A percentile compares a stretch with the other conserved stretches of the same genome.
Evolutionary conservation across 2,797 vertebrate species (phyloP).

Genomic region (Danio kyathit): DNA sequence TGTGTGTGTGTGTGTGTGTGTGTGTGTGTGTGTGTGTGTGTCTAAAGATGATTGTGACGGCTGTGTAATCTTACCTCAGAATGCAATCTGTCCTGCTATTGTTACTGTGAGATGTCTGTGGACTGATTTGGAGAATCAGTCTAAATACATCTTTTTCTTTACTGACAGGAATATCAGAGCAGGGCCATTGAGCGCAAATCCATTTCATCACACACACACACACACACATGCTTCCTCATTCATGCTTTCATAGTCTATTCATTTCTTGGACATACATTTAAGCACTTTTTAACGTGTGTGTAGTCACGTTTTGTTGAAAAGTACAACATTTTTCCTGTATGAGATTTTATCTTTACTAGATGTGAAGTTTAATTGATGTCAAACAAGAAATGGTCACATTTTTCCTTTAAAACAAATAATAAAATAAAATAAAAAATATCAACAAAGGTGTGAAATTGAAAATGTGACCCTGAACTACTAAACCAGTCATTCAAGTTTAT

Average conservation of each 20-base stretch:
- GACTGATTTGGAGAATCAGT: background rate
- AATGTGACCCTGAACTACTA: too few relatives aligned
- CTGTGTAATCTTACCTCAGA: constrained; percentile 5
- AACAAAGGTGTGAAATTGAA: too few relatives aligned
- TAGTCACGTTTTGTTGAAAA: too few relatives aligned
- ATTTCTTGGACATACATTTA: background rate
- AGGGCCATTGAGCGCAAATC: background rate
- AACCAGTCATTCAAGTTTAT: too few relatives aligned
- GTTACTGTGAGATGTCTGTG: background rate
- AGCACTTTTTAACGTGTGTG: too few relatives aligned
- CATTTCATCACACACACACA: constrained; percentile 6
- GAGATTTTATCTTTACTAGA: too few relatives aligned
- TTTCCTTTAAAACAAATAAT: too few relatives aligned
- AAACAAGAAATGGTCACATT: too few relatives aligned
- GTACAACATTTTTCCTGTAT: too few relatives aligned
- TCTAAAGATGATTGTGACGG: background rate
- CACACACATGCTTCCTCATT: background rate
- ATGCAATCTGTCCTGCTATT: constrained; percentile 22
- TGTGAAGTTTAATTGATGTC: too few relatives aligned
- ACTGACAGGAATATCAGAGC: constrained; percentile 23
- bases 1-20: background rate
- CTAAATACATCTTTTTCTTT: constrained; percentile 17
- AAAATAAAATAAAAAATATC: too few relatives aligned
- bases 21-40: background rate
- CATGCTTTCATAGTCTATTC: constrained; percentile 5